Base-by-base conservation (phyloP, 1,140 invertebrate species). In the Drosophila pseudoobscura region DNA sequence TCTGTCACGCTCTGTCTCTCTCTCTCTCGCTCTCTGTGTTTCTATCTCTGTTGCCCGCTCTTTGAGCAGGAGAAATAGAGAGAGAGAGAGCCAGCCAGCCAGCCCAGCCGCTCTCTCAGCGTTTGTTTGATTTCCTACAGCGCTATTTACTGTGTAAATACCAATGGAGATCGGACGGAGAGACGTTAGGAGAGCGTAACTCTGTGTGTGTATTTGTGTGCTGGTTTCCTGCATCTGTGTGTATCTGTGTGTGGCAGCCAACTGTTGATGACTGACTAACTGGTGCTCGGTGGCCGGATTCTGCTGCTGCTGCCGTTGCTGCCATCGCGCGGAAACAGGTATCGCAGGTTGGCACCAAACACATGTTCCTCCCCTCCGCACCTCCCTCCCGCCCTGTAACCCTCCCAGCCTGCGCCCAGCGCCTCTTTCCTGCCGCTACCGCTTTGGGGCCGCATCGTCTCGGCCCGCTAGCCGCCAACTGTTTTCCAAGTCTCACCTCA, bases 301-400 rank as follows among this genome's bases (percentile, higher is more conserved):
- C 82, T 85, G 82, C 74, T 55, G 78, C 49, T 50, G 73, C 69
- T 31, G 29, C 26, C 56, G 71, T 45, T 59, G 69, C 61, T 51
- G 74, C 74, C 74, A 75, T 75, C 78, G 72, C 75, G 82, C 75
- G 78, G 82, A 85, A 85, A 85, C 82, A 85, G 82, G 82, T 85
- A 85, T 85, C 82, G 82, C 82, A 85, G 83, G 82, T 85, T 85
- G 82, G 82, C 83, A 87, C 82, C 75, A 87, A 85, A 82, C 82
- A 85, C 83, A 88, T 85, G 83, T 85, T 39, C 35, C 35, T 13
- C 11, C 5, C 24, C 24, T 26, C 24, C 24, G 20, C 1, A 1
- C 0, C 31, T 35, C 31, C 9, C 8, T 11, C 8, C 31, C 31
- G 8, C 1, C 31, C 31, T 9, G 61, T 20, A 20, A 20, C 20